These are phyloP conservation scores for Chitala chitala DNA, from an alignment of 2,113 vertebrate genomes.

Conservation along the genomic window DNA sequence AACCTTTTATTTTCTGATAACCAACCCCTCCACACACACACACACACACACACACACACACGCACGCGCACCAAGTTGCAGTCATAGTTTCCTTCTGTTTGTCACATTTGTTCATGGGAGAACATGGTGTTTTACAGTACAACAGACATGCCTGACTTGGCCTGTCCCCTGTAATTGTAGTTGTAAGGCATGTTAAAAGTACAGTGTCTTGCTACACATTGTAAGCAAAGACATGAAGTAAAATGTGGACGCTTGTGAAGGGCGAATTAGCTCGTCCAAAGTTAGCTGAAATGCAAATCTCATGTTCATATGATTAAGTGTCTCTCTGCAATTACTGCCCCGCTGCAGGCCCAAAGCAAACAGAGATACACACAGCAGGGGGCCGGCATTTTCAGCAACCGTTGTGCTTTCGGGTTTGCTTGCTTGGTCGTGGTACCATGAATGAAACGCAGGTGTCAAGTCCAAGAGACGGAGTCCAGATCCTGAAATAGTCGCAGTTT, in stretches of 20 bases:
- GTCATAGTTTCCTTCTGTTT: too few relatives aligned
- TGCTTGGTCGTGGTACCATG: background rate
- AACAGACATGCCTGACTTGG: too few relatives aligned
- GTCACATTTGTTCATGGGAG: too few relatives aligned
- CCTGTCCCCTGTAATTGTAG: background rate
- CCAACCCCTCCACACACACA: too few relatives aligned
- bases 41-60: too few relatives aligned
- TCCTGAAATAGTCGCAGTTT: too few relatives aligned
- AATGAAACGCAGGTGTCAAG: slow-evolving; percentile 1
- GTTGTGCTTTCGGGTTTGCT: background rate
- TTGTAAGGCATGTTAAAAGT: background rate
- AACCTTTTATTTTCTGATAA: background rate
- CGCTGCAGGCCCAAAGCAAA: background rate
- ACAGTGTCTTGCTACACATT: background rate
- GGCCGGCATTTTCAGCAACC: background rate
- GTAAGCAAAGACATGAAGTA: background rate
- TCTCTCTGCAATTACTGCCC: background rate
- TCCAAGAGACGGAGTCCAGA: background rate
- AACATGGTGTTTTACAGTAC: too few relatives aligned
- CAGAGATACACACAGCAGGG: background rate
- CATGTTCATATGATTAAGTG: background rate
- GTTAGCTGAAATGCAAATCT: too few relatives aligned
- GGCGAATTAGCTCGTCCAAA: too few relatives aligned
- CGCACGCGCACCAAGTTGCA: too few relatives aligned
- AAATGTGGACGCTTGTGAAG: background rate